phyloP scores from a whole-genome alignment of 1,140 invertebrate genomes.

The Trichogramma pretiosum region DNA sequence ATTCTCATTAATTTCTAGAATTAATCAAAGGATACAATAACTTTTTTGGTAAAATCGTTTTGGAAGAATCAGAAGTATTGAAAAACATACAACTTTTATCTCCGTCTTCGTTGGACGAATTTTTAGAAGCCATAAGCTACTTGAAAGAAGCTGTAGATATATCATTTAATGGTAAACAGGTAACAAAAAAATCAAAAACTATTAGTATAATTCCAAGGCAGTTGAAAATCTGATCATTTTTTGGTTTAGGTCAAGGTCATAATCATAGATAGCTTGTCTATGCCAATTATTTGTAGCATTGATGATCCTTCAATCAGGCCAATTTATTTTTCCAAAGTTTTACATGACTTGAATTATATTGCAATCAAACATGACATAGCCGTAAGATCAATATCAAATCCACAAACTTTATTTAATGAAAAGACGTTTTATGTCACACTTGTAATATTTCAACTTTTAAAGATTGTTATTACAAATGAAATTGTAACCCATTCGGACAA shows the following conservation, averaged over 20 bases:
- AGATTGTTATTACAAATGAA: conserved; percentile 33
- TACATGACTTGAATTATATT: conserved; percentile 27
- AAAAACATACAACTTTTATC: conserved; percentile 24
- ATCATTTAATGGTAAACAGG: conserved; percentile 10
- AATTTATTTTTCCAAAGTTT: conserved; percentile 27
- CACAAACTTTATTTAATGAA: neutral
- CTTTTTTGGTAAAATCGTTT: conserved; percentile 8
- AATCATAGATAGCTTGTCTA: conserved; percentile 34
- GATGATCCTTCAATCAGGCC: conserved; percentile 23
- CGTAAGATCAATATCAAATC: conserved; percentile 24
- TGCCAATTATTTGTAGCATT: conserved; percentile 26
- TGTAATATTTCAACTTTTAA: conserved; percentile 1
- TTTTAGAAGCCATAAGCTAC: conserved; percentile 21
- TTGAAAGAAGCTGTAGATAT: conserved; percentile 18
- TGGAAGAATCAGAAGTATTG: conserved; percentile 21
- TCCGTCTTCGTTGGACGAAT: conserved; percentile 24
- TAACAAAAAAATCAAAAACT: conserved; percentile 9
- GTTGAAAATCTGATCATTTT: conserved; percentile 2
- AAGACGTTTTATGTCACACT: neutral
- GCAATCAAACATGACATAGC: conserved; percentile 20
- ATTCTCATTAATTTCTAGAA: conserved; percentile 17
- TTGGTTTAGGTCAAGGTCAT: conserved; percentile 25
- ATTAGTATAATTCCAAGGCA: conserved; percentile 4
- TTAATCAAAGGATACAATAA: conserved; percentile 14
- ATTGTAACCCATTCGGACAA: conserved; percentile 26